These are phyloP conservation scores for Leptarthrus brevirostris DNA, from an alignment of 2,888 invertebrate species.

Conservation along the genomic window DNA sequence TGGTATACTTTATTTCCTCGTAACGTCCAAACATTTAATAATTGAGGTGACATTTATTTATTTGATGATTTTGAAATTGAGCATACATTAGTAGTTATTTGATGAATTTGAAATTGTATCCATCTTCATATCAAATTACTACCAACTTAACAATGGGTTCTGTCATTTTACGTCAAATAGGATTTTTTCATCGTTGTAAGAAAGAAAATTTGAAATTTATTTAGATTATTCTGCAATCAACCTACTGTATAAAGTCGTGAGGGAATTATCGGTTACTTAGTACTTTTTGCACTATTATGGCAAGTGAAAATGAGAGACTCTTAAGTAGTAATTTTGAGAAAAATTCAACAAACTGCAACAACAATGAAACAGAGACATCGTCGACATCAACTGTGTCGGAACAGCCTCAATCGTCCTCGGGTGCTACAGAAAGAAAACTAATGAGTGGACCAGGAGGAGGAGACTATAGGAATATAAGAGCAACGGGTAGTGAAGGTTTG, in stretches of 20 bases:
- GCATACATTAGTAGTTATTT: no score
- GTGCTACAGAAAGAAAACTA: constrained; percentile 5
- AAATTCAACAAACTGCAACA: constrained; percentile 44
- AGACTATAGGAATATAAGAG: constrained; percentile 36
- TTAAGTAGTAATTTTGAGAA: constrained; percentile 44
- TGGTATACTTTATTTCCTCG: no score
- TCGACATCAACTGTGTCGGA: constrained; percentile 24
- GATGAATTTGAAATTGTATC: no score
- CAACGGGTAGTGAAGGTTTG: constrained; percentile 18
- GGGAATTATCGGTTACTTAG: neutral
- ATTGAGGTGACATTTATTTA: no score
- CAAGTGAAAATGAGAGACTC: constrained; percentile 45
- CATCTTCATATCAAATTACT: neutral
- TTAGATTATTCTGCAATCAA: neutral
- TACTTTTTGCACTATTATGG: constrained; percentile 46
- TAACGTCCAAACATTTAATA: no score
- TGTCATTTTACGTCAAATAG: constrained; percentile 36
- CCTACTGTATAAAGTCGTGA: neutral
- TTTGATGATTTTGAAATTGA: no score
- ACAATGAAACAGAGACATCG: constrained; percentile 36
- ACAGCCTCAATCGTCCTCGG: neutral
- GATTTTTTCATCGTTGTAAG: neutral
- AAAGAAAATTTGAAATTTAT: neutral
- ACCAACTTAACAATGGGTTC: constrained; percentile 10
- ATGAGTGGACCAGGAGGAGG: neutral